Evolutionary conservation across 2,797 vertebrate species (phyloP).

Genomic region (Delichon dasypus): DNA sequence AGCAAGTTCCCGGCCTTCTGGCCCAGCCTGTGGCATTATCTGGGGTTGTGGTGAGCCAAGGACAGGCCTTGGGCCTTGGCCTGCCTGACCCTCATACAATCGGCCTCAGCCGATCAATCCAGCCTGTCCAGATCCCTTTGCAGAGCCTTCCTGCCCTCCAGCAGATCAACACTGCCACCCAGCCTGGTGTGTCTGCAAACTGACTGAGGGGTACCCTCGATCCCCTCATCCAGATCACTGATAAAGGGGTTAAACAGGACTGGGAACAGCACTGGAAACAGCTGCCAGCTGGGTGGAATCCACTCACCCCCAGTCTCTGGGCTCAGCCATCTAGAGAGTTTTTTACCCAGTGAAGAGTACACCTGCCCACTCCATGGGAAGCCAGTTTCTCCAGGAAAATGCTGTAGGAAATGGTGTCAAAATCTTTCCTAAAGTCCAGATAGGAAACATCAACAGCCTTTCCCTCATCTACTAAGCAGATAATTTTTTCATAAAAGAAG

Average conservation of each 20-base stretch:
- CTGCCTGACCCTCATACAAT: background rate
- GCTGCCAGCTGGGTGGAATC: background rate
- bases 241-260: background rate
- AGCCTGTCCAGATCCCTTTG: background rate
- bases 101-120: background rate
- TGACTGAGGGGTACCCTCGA: background rate
- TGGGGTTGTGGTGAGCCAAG: background rate
- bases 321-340: background rate
- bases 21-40: background rate
- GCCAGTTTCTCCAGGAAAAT: background rate
- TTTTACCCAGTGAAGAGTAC: background rate
- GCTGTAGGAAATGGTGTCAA: background rate
- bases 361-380: background rate
- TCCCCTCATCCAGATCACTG: accelerated
- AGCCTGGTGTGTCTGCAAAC: background rate
- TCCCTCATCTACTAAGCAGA: background rate
- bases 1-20: background rate
- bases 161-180: background rate
- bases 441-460: background rate
- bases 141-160: background rate
- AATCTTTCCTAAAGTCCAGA: background rate
- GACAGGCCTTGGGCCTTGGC: background rate
- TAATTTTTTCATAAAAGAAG: background rate
- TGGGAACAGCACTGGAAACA: too few species aligned
- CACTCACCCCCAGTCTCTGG: background rate